Conservation (phyloP, 1,140 invertebrate species). For the Monomorium pharaonis region DNA sequence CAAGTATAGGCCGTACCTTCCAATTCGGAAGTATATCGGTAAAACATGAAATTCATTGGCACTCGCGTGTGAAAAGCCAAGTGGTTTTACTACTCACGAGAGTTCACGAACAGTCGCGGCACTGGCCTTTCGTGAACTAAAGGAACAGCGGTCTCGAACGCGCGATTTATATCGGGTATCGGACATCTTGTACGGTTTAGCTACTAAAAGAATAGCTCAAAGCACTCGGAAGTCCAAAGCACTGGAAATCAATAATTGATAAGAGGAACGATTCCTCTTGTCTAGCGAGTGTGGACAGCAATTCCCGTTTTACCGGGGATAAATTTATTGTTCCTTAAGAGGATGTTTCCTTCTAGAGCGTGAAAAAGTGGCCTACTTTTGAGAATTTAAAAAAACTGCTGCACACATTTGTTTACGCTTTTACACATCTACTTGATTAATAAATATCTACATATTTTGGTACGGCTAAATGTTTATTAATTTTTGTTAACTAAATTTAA, state of each 20-base stretch:
- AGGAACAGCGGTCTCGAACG: neutral
- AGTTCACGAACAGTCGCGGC: neutral
- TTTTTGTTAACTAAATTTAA: too few species aligned
- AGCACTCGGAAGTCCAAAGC: slow-evolving; percentile 41
- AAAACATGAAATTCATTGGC: neutral
- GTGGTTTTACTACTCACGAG: neutral
- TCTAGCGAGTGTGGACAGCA: slow-evolving; percentile 28
- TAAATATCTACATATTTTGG: too few species aligned
- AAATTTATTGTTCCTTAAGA: slow-evolving; percentile 40
- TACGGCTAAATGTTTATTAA: too few species aligned
- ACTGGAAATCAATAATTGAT: slow-evolving; percentile 58
- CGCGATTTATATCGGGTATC: neutral
- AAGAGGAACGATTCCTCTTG: slow-evolving; percentile 54
- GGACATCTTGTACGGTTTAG: slow-evolving; percentile 22
- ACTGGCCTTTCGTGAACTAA: neutral
- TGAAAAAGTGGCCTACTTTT: too few species aligned
- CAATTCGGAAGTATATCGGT: neutral
- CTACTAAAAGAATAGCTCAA: slow-evolving; percentile 22
- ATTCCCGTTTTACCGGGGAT: slow-evolving; percentile 7
- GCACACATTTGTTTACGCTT: too few species aligned
- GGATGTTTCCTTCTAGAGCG: too few species aligned
- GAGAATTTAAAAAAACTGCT: too few species aligned
- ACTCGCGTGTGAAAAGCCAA: neutral
- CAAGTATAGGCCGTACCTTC: neutral
- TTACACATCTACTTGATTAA: too few species aligned